Evolutionary conservation across 2,113 vertebrate genomes (phyloP).

Genomic region (Toxotes chatareus): DNA sequence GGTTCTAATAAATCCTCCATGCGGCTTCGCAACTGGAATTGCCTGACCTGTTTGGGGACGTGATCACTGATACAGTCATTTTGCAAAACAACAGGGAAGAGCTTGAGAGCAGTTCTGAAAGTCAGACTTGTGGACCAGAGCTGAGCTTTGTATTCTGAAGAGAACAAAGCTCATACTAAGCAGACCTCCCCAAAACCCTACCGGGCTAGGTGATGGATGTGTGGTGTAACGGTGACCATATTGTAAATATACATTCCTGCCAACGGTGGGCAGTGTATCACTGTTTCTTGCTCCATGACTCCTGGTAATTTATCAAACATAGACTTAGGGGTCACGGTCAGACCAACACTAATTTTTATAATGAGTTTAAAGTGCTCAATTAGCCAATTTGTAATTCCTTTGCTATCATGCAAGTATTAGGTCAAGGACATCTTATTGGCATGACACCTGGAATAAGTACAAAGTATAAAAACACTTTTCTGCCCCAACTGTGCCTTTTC

Average conservation of each 20-base stretch:
- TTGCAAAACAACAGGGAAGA: constrained; percentile 71
- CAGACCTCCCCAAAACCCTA: constrained; percentile 43
- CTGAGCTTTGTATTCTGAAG: constrained; percentile 44
- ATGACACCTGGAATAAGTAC: constrained; percentile 9
- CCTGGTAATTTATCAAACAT: constrained; percentile 51
- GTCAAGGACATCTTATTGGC: constrained; percentile 57
- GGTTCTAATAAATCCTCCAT: constrained; percentile 85
- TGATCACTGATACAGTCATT: constrained; percentile 71
- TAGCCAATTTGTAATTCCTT: constrained; percentile 60
- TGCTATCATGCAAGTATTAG: constrained; percentile 32
- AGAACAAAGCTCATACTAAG: constrained; percentile 53
- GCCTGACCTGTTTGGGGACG: constrained; percentile 77
- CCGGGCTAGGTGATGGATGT: constrained; percentile 59
- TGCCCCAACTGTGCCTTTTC: not conserved
- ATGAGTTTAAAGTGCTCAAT: constrained; percentile 65
- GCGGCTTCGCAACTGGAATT: constrained; percentile 77
- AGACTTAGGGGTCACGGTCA: constrained; percentile 59
- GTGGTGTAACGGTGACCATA: constrained; percentile 48
- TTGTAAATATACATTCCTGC: constrained; percentile 69
- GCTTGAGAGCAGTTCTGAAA: constrained; percentile 41
- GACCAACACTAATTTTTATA: constrained; percentile 59
- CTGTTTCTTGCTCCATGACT: constrained; percentile 29
- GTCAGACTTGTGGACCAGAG: constrained; percentile 45
- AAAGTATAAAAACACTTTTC: constrained; percentile 18
- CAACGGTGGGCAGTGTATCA: constrained; percentile 75